Evolutionary conservation across 2,113 vertebrate genomes (phyloP).

Genomic region (Benitochromis conjunctus): DNA sequence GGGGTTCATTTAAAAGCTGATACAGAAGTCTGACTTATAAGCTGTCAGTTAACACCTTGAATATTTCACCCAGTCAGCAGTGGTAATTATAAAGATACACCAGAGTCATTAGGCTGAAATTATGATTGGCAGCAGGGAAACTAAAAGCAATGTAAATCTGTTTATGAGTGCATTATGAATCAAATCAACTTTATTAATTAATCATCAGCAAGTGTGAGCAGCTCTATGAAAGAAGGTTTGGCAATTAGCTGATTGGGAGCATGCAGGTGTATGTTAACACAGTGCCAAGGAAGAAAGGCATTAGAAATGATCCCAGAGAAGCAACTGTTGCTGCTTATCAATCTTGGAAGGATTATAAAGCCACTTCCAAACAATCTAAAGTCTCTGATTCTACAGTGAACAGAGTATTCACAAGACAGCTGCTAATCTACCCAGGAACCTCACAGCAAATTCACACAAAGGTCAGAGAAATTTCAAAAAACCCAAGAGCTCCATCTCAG

Average conservation of each 20-base stretch:
- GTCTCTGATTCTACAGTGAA: background rate
- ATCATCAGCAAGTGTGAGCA: background rate
- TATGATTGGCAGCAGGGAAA: conserved; percentile 5
- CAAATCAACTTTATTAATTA: background rate
- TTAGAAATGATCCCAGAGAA: background rate
- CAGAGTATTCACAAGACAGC: background rate
- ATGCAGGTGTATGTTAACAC: background rate
- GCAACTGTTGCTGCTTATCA: background rate
- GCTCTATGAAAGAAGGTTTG: background rate
- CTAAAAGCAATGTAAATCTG: background rate
- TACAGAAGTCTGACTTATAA: background rate
- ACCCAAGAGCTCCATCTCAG: background rate
- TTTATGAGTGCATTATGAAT: background rate
- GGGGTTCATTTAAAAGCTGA: background rate
- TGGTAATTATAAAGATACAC: background rate
- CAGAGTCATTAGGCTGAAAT: background rate
- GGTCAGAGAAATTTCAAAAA: background rate
- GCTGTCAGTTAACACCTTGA: background rate
- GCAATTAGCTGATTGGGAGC: background rate
- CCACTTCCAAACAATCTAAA: background rate
- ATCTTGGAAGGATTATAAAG: background rate
- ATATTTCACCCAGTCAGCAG: background rate
- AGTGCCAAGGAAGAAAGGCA: rapidly evolving
- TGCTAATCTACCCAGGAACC: background rate
- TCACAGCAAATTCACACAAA: background rate